These are phyloP conservation scores for Punctoribates punctum DNA, from an alignment of 2,888 invertebrate genomes.

Conservation along the genomic window DNA sequence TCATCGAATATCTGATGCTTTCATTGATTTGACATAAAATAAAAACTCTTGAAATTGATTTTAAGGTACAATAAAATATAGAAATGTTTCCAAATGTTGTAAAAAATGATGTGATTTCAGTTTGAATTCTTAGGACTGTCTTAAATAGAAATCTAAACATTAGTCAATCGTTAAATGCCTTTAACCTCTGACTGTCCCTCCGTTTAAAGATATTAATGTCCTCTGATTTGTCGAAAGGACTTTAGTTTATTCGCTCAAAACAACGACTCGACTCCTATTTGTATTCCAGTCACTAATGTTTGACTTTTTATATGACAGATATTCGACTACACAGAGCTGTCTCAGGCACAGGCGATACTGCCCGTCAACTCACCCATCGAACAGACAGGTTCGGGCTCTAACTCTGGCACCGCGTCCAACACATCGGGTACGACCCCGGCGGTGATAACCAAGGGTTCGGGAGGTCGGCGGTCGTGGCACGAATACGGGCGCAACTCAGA, in stretches of 20 bases:
- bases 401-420: slow-evolving; percentile 19
- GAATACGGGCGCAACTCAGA: slow-evolving; percentile 90
- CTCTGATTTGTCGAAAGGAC: not conserved
- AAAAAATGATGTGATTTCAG: too few species aligned
- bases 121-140: too few species aligned
- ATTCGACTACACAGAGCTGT: slow-evolving; percentile 87
- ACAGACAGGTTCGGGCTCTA: slow-evolving; percentile 24
- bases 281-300: slow-evolving; percentile 20
- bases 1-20: too few species aligned
- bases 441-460: slow-evolving; percentile 49
- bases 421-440: slow-evolving; percentile 35
- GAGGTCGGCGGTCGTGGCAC: slow-evolving; percentile 64
- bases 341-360: slow-evolving; percentile 58
- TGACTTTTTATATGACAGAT: slow-evolving; percentile 61
- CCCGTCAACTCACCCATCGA: slow-evolving; percentile 46
- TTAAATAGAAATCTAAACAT: too few species aligned
- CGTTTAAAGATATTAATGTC: too few species aligned
- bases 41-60: too few species aligned
- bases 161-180: too few species aligned
- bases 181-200: too few species aligned
- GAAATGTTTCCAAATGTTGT: too few species aligned
- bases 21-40: too few species aligned
- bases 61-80: too few species aligned
- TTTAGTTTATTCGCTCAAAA: slow-evolving; percentile 6
- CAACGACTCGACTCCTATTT: not conserved